Base-by-base conservation (phyloP, 1,140 invertebrate species). In the Drosophila ficusphila region DNA sequence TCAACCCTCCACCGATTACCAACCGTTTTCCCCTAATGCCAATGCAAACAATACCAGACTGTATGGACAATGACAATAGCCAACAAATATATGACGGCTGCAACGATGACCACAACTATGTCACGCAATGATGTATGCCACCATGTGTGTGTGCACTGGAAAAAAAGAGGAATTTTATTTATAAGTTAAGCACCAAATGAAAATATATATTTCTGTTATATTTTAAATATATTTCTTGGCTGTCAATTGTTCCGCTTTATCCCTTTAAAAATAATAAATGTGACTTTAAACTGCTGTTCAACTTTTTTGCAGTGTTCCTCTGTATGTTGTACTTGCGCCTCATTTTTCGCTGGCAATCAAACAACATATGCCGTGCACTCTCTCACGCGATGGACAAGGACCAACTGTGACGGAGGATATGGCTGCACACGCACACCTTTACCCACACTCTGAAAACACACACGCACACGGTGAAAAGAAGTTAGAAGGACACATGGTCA, bases 301-400 rank as follows among this genome's bases (percentile, higher is more conserved):
- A n/a, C n/a, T 25, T 25, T 44, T 27, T 27, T 42, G 57, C 27
- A 71, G 69, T 64, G 54, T 27, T 67, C 73, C 25, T 31, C 27
- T 64, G 31, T 54, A 23, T 68, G 61, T 39, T 51, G 38, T 61
- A 73, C 57, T 79, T 78, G 68, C 68, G 60, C 57, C 81, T 65
- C 38, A 65, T 74, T 74, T 74, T 74, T 74, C 51, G 67, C 67
- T 72, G 73, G 77, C 76, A 76, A 74, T 76, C 76, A 76, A 77
- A 88, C 73, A 86, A 73, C 79, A 85, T 85, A 86, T 85, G 81
- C 72, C 73, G 62, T 56, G 75, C 57, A 71, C 54, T 46, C 46
- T 53, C 38, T 29, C 78, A 82, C 73, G 78, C 78, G 79, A 82
- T 52, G 69, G 51, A 56, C 79, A 67, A 67, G 71, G 39, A 77